Percentiles rank a stretch among this genome's conserved stretches.
These are phyloP conservation scores for Emberiza fucata DNA, from an alignment of 2,113 vertebrate species.

Conservation along the genomic window DNA sequence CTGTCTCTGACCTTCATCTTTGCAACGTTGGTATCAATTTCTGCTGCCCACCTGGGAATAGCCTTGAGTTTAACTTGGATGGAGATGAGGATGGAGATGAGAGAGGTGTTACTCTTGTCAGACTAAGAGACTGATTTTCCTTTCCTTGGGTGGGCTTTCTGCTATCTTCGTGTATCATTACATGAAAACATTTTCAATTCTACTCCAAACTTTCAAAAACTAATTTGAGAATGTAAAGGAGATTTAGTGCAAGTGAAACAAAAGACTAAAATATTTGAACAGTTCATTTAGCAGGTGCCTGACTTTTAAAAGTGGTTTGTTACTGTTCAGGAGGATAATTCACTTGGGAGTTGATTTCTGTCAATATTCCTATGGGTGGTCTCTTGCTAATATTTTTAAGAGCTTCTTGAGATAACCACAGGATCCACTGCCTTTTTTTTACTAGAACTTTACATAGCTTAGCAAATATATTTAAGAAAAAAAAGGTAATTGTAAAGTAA, in stretches of 20 bases:
- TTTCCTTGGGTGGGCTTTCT: neutral
- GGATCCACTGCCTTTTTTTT: neutral
- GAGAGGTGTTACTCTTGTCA: neutral
- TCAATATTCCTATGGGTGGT: neutral
- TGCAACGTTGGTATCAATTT: neutral
- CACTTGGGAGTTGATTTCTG: neutral
- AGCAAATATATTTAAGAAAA: neutral
- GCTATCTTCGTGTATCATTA: neutral
- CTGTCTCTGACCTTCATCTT: neutral
- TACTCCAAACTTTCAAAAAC: neutral
- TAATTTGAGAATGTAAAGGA: neutral
- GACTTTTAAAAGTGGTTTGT: neutral
- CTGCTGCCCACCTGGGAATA: neutral
- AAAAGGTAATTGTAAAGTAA: neutral
- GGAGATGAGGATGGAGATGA: neutral
- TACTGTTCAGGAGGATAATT: neutral
- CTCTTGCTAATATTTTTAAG: neutral
- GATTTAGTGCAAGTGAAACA: neutral
- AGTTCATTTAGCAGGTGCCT: neutral
- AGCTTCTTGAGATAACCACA: neutral
- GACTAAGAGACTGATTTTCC: neutral
- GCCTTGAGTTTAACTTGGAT: neutral
- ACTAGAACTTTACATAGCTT: neutral
- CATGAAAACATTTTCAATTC: neutral
- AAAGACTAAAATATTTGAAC: neutral